Evolutionary conservation across 2,888 invertebrate species (phyloP).

Genomic region (Rotaria macrura): DNA sequence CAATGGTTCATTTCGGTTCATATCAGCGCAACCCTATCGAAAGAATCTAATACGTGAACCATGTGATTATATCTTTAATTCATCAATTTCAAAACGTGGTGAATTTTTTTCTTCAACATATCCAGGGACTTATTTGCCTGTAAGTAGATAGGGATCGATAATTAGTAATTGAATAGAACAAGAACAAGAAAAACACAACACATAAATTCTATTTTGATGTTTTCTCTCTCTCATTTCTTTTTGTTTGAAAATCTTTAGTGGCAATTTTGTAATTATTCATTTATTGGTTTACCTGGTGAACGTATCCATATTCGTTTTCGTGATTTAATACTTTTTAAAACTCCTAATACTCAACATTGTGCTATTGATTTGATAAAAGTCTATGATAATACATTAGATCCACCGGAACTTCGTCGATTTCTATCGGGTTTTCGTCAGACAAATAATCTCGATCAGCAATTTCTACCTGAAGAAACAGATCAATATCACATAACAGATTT

Average conservation of each 20-base stretch:
- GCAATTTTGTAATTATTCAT: constrained; percentile 20
- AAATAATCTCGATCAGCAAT: neutral
- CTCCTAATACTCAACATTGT: neutral
- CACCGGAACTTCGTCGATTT: neutral
- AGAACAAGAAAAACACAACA: no score
- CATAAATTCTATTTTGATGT: no score
- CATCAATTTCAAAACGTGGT: neutral
- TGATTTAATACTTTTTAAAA: neutral
- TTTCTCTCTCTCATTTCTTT: no score
- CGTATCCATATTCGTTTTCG: constrained; percentile 15
- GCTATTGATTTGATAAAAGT: constrained; percentile 10
- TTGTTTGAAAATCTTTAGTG: neutral
- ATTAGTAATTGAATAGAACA: no score
- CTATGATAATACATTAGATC: neutral
- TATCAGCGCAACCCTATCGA: neutral
- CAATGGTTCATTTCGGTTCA: constrained; percentile 21
- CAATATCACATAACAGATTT: constrained; percentile 3
- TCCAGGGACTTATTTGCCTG: constrained; percentile 4
- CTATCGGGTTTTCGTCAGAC: neutral
- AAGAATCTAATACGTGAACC: neutral
- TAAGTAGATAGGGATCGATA: neutral
- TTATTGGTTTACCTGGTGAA: constrained; percentile 21
- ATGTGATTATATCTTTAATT: constrained; percentile 2
- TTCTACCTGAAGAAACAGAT: neutral
- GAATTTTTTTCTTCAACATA: constrained; percentile 18